Evolutionary conservation across 1,140 invertebrate species (phyloP).

Genomic region (Drosophila sp.): DNA sequence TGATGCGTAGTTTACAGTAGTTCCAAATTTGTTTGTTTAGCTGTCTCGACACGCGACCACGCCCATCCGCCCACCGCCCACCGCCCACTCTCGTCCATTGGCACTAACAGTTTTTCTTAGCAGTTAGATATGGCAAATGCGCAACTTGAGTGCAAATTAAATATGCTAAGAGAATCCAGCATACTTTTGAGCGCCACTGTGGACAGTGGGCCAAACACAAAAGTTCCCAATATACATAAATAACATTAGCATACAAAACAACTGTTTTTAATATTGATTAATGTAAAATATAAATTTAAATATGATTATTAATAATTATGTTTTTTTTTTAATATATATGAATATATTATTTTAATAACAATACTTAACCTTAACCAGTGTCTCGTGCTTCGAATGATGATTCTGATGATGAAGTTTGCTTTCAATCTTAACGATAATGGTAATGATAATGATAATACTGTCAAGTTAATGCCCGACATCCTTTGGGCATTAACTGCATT

Average conservation of each 20-base stretch:
- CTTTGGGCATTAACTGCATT: conserved; percentile 52
- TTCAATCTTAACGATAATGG: not conserved
- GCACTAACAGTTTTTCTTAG: conserved; percentile 22
- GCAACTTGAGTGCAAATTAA: conserved; percentile 77
- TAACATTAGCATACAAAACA: no score
- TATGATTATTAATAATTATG: no score
- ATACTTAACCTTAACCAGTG: not conserved
- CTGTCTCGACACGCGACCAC: conserved; percentile 20
- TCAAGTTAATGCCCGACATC: conserved; percentile 43
- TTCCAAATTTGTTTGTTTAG: conserved; percentile 46
- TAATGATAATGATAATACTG: conserved; percentile 29
- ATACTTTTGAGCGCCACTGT: conserved; percentile 22
- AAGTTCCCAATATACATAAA: no score
- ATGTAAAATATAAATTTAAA: no score
- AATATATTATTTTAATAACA: no score
- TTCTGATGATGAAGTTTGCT: conserved; percentile 8
- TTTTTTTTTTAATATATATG: no score
- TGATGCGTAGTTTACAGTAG: conserved; percentile 39
- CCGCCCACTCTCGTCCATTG: not conserved
- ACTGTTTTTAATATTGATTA: no score
- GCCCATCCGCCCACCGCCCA: not conserved
- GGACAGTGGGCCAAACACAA: conserved; percentile 14
- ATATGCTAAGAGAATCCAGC: conserved; percentile 59
- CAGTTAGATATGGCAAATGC: conserved; percentile 53
- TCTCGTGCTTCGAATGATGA: not conserved